These are phyloP conservation scores for Craseonycteris thonglongyai DNA, from an alignment of 2,113 vertebrate species.

Conservation along the genomic window DNA sequence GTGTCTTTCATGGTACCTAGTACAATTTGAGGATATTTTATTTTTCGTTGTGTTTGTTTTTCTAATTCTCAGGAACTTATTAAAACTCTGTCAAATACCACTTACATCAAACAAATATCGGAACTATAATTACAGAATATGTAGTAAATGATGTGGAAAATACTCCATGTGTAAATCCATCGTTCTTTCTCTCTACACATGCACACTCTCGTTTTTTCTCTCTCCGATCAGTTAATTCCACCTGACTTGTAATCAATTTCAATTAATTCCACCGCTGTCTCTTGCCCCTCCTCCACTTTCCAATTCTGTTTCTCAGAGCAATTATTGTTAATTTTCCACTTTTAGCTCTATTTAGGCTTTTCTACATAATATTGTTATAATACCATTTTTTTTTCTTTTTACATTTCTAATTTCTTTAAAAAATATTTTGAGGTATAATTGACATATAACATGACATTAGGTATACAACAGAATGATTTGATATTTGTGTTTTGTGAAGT, in stretches of 20 bases:
- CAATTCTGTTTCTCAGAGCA: neutral
- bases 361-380: neutral
- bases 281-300: neutral
- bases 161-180: neutral
- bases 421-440: neutral
- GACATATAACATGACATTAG: neutral
- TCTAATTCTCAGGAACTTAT: neutral
- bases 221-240: neutral
- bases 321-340: neutral
- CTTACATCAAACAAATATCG: neutral
- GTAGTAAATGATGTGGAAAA: neutral
- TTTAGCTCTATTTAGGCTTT: neutral
- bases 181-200: neutral
- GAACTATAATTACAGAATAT: neutral
- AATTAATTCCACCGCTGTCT: neutral
- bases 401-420: neutral
- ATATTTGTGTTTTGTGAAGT: neutral
- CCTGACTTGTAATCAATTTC: neutral
- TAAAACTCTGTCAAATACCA: neutral
- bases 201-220: neutral
- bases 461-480: neutral
- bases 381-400: neutral
- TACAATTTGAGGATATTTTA: neutral
- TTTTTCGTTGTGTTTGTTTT: neutral
- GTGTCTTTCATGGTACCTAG: neutral